Percentiles rank a stretch among this genome's conserved stretches.
Conservation (phyloP, 2,113 vertebrate genomes). For the Cyphomyrus plagiostoma region DNA sequence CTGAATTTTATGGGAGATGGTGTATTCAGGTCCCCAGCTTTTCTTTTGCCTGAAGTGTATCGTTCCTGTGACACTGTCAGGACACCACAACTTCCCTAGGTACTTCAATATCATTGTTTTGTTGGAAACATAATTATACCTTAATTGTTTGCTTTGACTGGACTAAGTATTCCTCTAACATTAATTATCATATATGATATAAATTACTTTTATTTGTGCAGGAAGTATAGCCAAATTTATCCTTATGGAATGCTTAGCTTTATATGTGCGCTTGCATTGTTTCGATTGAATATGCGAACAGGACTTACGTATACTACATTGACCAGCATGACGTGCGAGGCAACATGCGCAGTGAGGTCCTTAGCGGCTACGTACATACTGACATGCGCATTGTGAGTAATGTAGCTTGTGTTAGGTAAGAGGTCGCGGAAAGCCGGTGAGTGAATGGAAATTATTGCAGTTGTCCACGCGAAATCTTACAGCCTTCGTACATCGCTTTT, state of each 20-base stretch:
- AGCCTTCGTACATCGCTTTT: not conserved
- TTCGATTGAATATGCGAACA: not conserved
- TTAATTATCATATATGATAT: not conserved
- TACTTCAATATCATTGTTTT: not conserved
- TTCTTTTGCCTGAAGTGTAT: not conserved
- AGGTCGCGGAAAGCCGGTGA: constrained; percentile 37
- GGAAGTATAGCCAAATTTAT: not conserved
- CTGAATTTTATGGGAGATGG: not conserved
- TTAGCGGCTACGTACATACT: not conserved
- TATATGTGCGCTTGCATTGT: not conserved
- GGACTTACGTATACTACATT: constrained; percentile 19
- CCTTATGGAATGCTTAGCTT: not conserved
- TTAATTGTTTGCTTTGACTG: not conserved
- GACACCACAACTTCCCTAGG: not conserved
- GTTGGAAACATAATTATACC: not conserved
- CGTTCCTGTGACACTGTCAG: not conserved
- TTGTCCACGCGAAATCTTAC: not conserved
- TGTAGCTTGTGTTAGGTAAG: constrained; percentile 19
- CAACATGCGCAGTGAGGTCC: not conserved
- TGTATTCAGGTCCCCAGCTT: not conserved
- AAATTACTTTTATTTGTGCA: not conserved
- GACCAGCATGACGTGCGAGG: constrained; percentile 27
- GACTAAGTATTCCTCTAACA: not conserved
- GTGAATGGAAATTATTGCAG: constrained; percentile 25
- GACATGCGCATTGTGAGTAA: not conserved